Evolutionary conservation across 2,113 vertebrate genomes (phyloP), one percentile per base, ranked within the genome.

Genomic region (Dendrocopos noguchii): DNA sequence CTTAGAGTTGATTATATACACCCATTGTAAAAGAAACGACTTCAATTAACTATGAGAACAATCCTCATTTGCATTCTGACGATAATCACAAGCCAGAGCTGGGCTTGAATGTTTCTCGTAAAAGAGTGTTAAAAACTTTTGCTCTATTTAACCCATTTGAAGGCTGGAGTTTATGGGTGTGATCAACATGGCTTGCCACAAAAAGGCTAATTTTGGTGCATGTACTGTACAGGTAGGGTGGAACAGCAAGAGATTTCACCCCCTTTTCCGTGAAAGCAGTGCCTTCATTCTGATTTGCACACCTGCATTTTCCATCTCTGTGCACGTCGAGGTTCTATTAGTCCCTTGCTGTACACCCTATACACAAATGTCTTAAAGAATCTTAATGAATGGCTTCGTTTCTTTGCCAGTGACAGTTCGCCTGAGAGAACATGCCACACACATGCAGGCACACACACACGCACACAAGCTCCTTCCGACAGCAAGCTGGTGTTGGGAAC

Each of bases 11-110:
- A 94, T 90, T 97, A 97, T 96, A 92, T 96, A 96, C 89, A 97
- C 44, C 86, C 95, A 97, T 97, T 97, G 96, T 95, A 96, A 97
- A 95, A 97, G 93, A 96, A 98, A 95, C 95, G 76, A 96, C 95
- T 98, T 97, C 96, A 97, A 91, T 97, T 98, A 97, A 95, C 96
- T 90, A 95, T 65, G 88, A 97, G 97, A 97, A 97, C 96, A 97
- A 96, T 97, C 94, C 95, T 95, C 88, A 97, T 97, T 97, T 98
- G 92, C 91, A 98, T 98, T 96, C 91, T 93, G 95, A 93, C 42
- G 90, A 96, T 80, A 97, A 97, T 96, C 94, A 94, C 73, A 80
- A 95, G 81, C 90, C 84, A 94, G 76, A 95, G 87, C 66, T 89
- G 61, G 76, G 90, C 67, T 96, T 93, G 91, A 97, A 96, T 82